Evolutionary conservation across 2,888 invertebrate species (phyloP).

Genomic region (Gandaritis pyraliata): DNA sequence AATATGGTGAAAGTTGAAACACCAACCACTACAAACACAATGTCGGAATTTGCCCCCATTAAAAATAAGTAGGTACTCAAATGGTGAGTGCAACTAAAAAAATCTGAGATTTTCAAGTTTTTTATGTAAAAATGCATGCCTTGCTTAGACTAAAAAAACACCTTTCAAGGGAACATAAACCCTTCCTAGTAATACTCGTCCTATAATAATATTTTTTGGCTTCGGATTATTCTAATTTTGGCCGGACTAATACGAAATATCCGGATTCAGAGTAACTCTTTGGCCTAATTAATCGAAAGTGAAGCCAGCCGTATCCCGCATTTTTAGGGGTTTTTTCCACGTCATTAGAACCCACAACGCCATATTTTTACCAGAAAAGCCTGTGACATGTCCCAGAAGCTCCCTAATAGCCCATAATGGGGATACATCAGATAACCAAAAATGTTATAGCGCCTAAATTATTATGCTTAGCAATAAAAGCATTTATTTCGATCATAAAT

Average conservation of each 20-base stretch:
- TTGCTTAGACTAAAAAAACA: too few species aligned
- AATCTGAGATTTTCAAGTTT: too few species aligned
- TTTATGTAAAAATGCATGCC: too few species aligned
- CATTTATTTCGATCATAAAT: conserved; percentile 42
- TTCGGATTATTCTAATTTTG: not conserved
- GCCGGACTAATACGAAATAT: conserved; percentile 9
- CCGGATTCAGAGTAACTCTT: conserved; percentile 9
- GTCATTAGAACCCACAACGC: conserved; percentile 46
- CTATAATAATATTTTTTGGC: too few species aligned
- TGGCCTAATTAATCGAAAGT: conserved; percentile 56
- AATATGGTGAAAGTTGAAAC: too few species aligned
- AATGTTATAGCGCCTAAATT: conserved; percentile 46
- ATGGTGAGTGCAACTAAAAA: too few species aligned
- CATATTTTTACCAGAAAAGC: conserved; percentile 45
- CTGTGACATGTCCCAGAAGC: conserved; percentile 39
- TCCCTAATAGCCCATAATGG: conserved; percentile 39
- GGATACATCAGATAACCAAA: conserved; percentile 39
- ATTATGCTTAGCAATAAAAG: conserved; percentile 54
- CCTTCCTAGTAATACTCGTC: too few species aligned
- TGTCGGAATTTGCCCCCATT: too few species aligned
- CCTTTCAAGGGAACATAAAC: too few species aligned
- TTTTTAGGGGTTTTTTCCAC: conserved; percentile 45
- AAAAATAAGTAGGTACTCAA: too few species aligned
- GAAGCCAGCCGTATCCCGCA: conserved; percentile 42
- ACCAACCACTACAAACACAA: too few species aligned